Percentiles rank a stretch among this genome's conserved stretches.
phyloP scores from a whole-genome alignment of 2,113 vertebrate species.

The Alaudala cheleensis region DNA sequence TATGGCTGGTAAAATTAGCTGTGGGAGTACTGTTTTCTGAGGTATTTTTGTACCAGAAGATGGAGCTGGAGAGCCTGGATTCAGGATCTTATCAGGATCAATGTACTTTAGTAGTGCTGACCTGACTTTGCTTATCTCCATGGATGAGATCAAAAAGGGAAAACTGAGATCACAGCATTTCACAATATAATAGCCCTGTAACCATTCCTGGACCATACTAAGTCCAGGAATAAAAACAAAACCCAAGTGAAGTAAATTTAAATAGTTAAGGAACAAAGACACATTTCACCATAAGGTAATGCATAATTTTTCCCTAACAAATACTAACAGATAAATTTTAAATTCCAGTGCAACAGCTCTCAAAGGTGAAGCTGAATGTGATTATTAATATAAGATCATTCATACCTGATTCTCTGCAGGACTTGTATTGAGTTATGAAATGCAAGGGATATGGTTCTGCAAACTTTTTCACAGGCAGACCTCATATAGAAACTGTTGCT shows the following conservation, averaged over 20 bases:
- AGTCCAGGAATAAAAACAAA: neutral
- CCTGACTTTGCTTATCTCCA: neutral
- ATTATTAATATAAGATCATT: neutral
- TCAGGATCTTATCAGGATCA: neutral
- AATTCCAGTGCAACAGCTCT: neutral
- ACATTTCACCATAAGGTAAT: neutral
- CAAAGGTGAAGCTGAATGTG: neutral
- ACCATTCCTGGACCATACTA: too few relatives aligned
- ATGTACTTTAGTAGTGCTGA: neutral
- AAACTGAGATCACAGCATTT: neutral
- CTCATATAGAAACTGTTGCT: neutral
- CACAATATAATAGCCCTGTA: neutral
- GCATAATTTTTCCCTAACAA: too few relatives aligned
- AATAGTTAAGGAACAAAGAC: neutral
- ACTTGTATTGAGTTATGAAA: neutral
- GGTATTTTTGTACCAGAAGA: neutral
- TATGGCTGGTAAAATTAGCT: neutral
- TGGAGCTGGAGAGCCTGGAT: slow-evolving; percentile 32
- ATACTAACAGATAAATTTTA: neutral
- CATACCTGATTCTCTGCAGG: neutral
- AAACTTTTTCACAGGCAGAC: neutral
- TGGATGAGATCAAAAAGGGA: neutral
- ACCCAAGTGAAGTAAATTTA: neutral
- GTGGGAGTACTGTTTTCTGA: neutral
- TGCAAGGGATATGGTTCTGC: neutral